Percentiles rank a stretch among this genome's conserved stretches.
phyloP scores from a whole-genome alignment of 2,888 invertebrate genomes.

The Mythimna ferrago region DNA sequence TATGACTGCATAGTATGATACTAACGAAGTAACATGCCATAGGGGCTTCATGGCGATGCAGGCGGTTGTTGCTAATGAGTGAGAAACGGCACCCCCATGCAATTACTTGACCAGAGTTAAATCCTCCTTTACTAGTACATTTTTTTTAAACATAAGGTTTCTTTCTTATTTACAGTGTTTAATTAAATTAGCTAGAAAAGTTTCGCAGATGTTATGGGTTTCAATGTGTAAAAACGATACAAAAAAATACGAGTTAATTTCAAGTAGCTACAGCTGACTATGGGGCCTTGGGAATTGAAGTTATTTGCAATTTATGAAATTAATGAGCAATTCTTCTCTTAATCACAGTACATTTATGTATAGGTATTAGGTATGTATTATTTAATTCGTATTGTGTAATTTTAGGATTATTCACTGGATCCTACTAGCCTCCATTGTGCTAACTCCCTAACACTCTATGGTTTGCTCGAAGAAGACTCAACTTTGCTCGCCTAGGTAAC shows the following conservation, averaged over 20 bases:
- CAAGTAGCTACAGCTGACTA: neutral
- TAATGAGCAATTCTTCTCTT: no score
- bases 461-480: no score
- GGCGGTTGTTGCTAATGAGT: conserved; percentile 12
- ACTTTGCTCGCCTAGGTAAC: no score
- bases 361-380: no score
- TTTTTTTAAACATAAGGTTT: neutral
- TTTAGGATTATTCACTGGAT: no score
- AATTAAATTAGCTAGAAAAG: neutral
- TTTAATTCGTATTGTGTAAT: no score
- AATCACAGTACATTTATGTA: no score
- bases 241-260: neutral
- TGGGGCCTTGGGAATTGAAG: neutral
- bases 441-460: no score
- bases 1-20: conserved; percentile 62
- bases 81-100: neutral
- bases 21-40: conserved; percentile 16
- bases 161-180: neutral
- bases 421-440: no score
- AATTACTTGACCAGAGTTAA: neutral
- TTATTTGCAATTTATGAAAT: neutral
- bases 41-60: conserved; percentile 6
- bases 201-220: neutral
- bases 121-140: neutral
- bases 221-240: neutral